Evolutionary conservation across 2,113 vertebrate species (phyloP), one percentile per base, ranked within the genome.

Genomic region (Anoura caudifer): DNA sequence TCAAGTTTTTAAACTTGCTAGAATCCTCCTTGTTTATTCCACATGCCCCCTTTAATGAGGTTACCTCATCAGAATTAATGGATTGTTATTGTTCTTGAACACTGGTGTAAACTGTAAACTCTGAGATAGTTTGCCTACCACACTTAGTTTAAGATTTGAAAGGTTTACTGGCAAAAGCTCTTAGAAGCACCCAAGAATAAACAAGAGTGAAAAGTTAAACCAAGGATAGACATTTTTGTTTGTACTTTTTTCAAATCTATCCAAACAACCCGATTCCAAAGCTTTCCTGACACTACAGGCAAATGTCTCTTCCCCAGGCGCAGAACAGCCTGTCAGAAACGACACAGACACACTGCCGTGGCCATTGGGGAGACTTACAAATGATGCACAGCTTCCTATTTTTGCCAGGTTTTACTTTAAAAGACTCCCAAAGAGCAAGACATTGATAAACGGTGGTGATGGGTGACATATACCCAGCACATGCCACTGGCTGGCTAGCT

Each of bases 121-220:
- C 63, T 85, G 79, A 93, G 81, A 95, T n/a, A 63, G 79, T 83
- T 67, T 83, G 96, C 95, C 91, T 91, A 89, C 88, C 95, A 96
- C 91, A 72, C 83, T 93, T 93, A 96, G 97, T 94, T 97, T 97
- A 97, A 98, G 98, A 98, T 98, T 98, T 98, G 96, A 97, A 98
- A 97, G 97, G 96, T 98, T 98, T 98, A 98, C 98, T 98, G 98
- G 97, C 97, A 98, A 98, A 97, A 97, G 98, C 98, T 98, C 98
- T 98, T 98, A 98, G 98, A 98, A 98, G 98, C 98, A 97, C 96
- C 93, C 94, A 96, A 0, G 97, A 97, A 98, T 98, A 99, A 98
- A 99, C 98, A 98, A 97, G 95, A 97, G 87, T 75, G 97, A 93
- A 98, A 98, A 98, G 97, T 98, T 98, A 98, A 98, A 98, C 98